A percentile compares a stretch with the other conserved stretches of the same genome.
phyloP scores from a whole-genome alignment of 92 coral and sea anemone species.

The Micromussa lordhowensis region DNA sequence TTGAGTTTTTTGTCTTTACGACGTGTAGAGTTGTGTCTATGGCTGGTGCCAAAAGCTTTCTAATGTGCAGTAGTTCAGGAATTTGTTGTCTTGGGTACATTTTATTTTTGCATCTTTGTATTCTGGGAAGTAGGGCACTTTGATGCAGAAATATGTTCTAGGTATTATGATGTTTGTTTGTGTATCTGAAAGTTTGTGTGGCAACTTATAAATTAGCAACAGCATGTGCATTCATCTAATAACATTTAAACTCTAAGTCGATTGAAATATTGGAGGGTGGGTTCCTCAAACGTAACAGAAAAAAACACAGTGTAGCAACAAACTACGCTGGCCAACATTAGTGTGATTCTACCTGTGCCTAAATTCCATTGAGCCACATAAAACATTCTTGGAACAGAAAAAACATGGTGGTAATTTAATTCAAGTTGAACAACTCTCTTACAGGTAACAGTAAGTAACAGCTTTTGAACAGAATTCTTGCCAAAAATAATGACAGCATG shows the following conservation, averaged over 20 bases:
- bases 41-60: neutral
- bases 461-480: neutral
- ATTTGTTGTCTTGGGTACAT: neutral
- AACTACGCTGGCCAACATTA: too few relatives aligned
- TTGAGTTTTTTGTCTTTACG: neutral
- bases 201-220: neutral
- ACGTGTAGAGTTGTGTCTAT: neutral
- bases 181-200: neutral
- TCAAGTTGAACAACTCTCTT: neutral
- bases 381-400: neutral
- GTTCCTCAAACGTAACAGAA: too few relatives aligned
- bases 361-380: too few relatives aligned
- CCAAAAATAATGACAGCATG: neutral
- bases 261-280: too few relatives aligned
- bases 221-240: neutral
- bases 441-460: too few relatives aligned
- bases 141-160: neutral
- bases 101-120: neutral
- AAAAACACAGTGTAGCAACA: too few relatives aligned
- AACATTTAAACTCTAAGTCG: neutral
- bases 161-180: neutral
- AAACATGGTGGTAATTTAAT: neutral
- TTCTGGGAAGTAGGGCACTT: neutral
- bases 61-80: neutral
- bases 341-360: too few relatives aligned